These are phyloP conservation scores for Stenodera caucasica DNA, from an alignment of 2,888 invertebrate species.

Conservation along the genomic window DNA sequence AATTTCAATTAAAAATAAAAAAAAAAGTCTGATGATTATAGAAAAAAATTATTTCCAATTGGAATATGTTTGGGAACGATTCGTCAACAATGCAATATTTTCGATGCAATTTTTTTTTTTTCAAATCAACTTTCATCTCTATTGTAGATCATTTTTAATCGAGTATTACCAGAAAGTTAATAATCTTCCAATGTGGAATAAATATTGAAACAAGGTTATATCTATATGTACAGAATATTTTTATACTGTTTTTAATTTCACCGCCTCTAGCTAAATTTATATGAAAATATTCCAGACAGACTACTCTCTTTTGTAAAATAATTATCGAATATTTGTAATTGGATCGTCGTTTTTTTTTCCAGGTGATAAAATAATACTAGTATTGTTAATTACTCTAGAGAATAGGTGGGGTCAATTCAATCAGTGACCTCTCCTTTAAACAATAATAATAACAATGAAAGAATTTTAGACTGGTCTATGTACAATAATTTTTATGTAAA, in stretches of 20 bases:
- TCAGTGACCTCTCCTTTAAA: constrained; percentile 7
- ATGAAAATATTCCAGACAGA: constrained; percentile 13
- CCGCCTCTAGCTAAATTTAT: constrained; percentile 22
- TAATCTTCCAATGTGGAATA: background rate
- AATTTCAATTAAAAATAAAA: constrained; percentile 13
- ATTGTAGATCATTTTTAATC: constrained; percentile 17
- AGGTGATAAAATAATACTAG: constrained; percentile 1
- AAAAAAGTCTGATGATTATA: no score
- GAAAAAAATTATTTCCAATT: constrained; percentile 19
- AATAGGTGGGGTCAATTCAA: constrained; percentile 5
- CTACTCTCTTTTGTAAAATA: constrained; percentile 11
- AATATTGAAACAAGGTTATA: constrained; percentile 20
- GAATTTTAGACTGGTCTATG: background rate
- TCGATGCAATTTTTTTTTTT: no score
- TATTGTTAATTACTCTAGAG: background rate
- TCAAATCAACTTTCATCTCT: constrained; percentile 20
- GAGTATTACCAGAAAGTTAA: background rate
- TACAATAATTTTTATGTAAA: background rate
- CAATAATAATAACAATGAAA: background rate
- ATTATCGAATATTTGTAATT: no score
- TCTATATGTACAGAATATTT: constrained; percentile 22
- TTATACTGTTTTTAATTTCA: constrained; percentile 29
- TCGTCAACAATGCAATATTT: constrained; percentile 16
- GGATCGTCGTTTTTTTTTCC: no score
- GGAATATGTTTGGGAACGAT: constrained; percentile 19